Base-by-base conservation (phyloP, 1,140 invertebrate genomes). In the Cydia amplana region DNA sequence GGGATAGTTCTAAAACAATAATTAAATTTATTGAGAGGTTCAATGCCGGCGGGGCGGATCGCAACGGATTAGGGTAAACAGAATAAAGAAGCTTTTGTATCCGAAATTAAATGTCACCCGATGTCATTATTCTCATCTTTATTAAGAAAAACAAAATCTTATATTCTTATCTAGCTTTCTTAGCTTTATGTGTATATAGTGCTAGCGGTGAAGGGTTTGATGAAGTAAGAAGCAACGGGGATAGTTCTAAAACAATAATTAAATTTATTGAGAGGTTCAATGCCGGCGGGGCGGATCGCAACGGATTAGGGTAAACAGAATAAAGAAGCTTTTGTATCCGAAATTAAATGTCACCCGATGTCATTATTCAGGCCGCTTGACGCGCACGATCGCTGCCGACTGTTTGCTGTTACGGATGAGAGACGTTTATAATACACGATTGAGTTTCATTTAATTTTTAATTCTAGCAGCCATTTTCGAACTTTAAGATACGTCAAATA, bases 31-130 rank as follows among this genome's bases (percentile, higher is more conserved):
- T 86, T 85, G 83, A 90, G 90, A 87, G 85, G 81, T 84, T 84
- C 77, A 75, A 82, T 88, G 87, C 89, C 88, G 55, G 40, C 60
- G 72, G 75, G 79, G 72, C 64, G 75, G 77, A 79, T 82, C 86
- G 87, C 85, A 90, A 90, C 89, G 86, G 88, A 90, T 90, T 90
- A 90, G 88, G 88, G 88, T 90, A 90, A 91, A 90, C 85, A 89
- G 88, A 81, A 91, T 91, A 88, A 91, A 88, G 84, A 89, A 85
- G 83, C 90, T 89, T 91, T 91, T 91, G 88, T 91, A 91, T 90
- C 85, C 88, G 78, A 91, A 90, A 90, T 91, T 91, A 90, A 91
- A 91, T 86, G 90, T 91, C 90, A 90, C 79, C 84, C 86, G 79
- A 79, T 80, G 85, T 91, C 90, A 90, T 91, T 91, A 91, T 88